Evolutionary conservation across 1,140 invertebrate species (phyloP).

Genomic region (Heliconius melpomene): DNA sequence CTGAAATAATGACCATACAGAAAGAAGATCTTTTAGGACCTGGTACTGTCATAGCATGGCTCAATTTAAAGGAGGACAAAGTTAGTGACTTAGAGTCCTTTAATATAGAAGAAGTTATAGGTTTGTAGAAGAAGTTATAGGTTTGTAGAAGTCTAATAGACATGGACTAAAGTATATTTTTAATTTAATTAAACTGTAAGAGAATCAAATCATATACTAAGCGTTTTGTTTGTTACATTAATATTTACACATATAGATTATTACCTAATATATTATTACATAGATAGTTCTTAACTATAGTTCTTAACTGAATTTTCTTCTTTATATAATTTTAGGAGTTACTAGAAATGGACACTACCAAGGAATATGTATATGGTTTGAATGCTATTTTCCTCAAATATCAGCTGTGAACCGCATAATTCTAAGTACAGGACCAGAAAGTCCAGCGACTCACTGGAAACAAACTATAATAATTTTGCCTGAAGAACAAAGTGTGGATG

Average conservation of each 20-base stretch:
- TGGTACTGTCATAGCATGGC: slow-evolving; percentile 82
- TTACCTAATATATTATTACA: too few relatives aligned
- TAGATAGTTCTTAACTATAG: too few relatives aligned
- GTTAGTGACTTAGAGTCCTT: slow-evolving; percentile 76
- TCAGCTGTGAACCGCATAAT: slow-evolving; percentile 67
- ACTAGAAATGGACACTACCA: slow-evolving; percentile 85
- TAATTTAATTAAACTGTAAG: too few relatives aligned
- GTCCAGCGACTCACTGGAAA: slow-evolving; percentile 96
- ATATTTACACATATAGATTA: not conserved
- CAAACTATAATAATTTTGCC: slow-evolving; percentile 94
- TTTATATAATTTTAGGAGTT: slow-evolving; percentile 56
- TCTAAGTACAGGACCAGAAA: slow-evolving; percentile 88
- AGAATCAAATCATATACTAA: not conserved
- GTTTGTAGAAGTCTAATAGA: too few relatives aligned
- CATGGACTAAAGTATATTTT: too few relatives aligned
- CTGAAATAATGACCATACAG: slow-evolving; percentile 78
- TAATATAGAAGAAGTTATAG: slow-evolving; percentile 68
- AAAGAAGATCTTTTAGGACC: slow-evolving; percentile 80
- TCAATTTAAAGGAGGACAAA: slow-evolving; percentile 82
- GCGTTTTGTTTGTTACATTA: not conserved
- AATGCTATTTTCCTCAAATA: slow-evolving; percentile 81
- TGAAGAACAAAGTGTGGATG: slow-evolving; percentile 79
- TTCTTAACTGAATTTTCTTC: too few relatives aligned
- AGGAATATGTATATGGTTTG: slow-evolving; percentile 87
- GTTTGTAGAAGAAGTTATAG: slow-evolving; percentile 45